Evolutionary conservation across 2,888 invertebrate species (phyloP).

Genomic region (Lamproptera curius): DNA sequence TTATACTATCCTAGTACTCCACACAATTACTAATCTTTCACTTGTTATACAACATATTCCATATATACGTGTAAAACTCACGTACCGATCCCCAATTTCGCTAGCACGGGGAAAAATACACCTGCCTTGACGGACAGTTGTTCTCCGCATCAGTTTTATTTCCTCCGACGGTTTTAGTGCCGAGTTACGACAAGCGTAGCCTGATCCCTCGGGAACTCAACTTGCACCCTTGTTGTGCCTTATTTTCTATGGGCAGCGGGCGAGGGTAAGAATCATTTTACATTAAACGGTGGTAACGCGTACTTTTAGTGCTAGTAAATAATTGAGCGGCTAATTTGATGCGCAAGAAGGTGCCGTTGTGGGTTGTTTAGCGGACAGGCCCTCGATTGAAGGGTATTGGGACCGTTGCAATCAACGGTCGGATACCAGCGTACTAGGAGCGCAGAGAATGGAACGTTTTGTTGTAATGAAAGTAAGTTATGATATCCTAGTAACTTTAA

Average conservation of each 20-base stretch:
- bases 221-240: conserved; percentile 31
- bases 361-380: conserved; percentile 57
- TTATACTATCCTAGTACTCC: too few species aligned
- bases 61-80: conserved; percentile 3
- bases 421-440: too few species aligned
- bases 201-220: conserved; percentile 48
- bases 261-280: conserved; percentile 50
- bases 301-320: conserved; percentile 73
- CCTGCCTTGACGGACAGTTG: conserved; percentile 54
- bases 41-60: too few species aligned
- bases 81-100: conserved; percentile 38
- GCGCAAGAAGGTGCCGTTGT: conserved; percentile 53
- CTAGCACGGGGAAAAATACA: conserved; percentile 50
- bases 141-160: conserved; percentile 58
- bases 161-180: conserved; percentile 60
- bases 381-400: conserved; percentile 51
- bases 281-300: conserved; percentile 50
- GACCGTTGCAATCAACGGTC: conserved; percentile 26
- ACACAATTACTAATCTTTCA: too few species aligned
- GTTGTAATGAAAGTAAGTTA: too few species aligned
- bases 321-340: conserved; percentile 75
- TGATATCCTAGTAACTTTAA: too few species aligned
- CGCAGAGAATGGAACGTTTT: too few species aligned
- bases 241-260: conserved; percentile 30
- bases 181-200: conserved; percentile 48